Evolutionary conservation across 2,113 vertebrate species (phyloP), one percentile per base, ranked within the genome.

Genomic region (Colinus virginianus): DNA sequence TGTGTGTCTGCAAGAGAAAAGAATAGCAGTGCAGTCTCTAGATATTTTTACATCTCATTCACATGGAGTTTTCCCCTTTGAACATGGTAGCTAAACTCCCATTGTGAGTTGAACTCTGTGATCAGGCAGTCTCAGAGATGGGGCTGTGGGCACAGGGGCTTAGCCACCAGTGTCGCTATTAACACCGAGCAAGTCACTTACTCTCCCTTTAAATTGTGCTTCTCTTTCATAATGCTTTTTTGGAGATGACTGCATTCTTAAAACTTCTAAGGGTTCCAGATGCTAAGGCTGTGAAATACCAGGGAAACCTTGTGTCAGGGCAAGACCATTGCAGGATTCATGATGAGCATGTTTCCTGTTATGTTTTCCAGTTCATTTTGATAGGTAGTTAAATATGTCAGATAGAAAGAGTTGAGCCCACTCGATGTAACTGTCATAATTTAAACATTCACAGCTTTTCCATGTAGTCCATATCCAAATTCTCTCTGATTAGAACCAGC

Each of bases 11-110:
- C 82, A 58, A 84, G 76, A 89, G 61, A 87, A 67, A 86, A 53
- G 63, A n/a, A 48, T 83, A 78, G 79, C 36, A 71, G n/a, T 42
- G 13, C 46, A 49, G 89, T 80, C 71, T 63, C 82, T 20, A 63
- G 55, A 38, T 95, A 28, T 87, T 89, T 90, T 88, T 79, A 58
- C 48, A 93, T 61, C 87, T 95, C 71, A 23, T 51, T 83, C 61
- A 43, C 61, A 85, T 46, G 43, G 38, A 5, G 18, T 85, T 90
- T 92, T 32, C 51, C 69, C 18, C 56, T 94, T 87, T 75, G 84
- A 75, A 88, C 85, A 40, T 21, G 75, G 56, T 30, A 68, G 15
- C 40, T 71, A 79, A 83, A 45, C 28, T 81, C 38, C 56, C 1
- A 1, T 58, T 75, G 82, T 53, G 56, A 88, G 74, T 43, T 80